phyloP scores from a whole-genome alignment of 2,888 invertebrate species.

The Euzophera pinguis region DNA sequence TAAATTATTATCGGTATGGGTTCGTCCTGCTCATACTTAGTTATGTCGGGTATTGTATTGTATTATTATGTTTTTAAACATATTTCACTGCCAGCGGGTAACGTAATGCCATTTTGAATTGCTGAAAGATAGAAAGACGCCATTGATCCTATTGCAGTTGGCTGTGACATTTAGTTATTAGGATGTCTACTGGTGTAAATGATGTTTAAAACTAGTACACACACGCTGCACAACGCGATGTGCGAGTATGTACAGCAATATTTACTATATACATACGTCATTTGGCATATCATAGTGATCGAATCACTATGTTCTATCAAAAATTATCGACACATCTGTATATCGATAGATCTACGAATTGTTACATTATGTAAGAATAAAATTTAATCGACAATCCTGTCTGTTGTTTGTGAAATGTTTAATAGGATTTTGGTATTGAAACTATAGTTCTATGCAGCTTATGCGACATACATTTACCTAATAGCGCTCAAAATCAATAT shows the following conservation, averaged over 20 bases:
- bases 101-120: background rate
- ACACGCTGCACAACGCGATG: no score
- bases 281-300: constrained; percentile 13
- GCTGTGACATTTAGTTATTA: constrained; percentile 37
- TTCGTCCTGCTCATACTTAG: no score
- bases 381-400: constrained; percentile 52
- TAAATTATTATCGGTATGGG: no score
- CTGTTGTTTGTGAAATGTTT: constrained; percentile 44
- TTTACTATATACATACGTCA: background rate
- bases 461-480: constrained; percentile 21
- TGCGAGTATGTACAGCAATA: no score
- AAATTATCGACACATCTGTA: constrained; percentile 24
- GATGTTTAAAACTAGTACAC: background rate
- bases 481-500: constrained; percentile 18
- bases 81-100: background rate
- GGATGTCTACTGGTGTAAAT: constrained; percentile 13
- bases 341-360: constrained; percentile 34
- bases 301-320: constrained; percentile 18
- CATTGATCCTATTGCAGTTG: constrained; percentile 34
- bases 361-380: constrained; percentile 39
- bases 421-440: constrained; percentile 43
- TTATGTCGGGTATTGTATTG: background rate
- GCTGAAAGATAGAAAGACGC: background rate
- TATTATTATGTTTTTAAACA: background rate
- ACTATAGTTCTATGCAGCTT: constrained; percentile 34